These are phyloP conservation scores for Mobula hypostoma DNA, from an alignment of 2,113 vertebrate genomes.

Conservation along the genomic window DNA sequence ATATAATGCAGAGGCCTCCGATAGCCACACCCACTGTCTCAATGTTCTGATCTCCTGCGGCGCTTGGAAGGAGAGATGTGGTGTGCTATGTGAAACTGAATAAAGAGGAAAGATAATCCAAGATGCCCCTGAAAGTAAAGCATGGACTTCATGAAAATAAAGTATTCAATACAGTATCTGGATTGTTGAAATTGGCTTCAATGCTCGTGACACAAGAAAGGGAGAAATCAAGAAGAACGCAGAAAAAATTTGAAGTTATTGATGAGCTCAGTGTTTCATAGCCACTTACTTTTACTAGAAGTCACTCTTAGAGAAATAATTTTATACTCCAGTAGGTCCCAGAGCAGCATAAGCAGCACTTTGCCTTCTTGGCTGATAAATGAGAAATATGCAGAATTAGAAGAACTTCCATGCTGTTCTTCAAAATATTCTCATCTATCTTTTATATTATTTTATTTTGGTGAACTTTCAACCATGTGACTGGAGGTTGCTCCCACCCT, in stretches of 20 bases:
- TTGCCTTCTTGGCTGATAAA: neutral
- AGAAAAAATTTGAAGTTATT: neutral
- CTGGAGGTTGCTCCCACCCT: neutral
- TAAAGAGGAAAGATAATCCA: neutral
- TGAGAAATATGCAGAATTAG: neutral
- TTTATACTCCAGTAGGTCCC: neutral
- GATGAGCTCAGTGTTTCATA: neutral
- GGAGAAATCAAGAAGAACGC: neutral
- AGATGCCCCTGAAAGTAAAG: neutral
- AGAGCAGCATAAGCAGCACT: neutral
- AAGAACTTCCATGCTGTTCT: neutral
- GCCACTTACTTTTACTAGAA: neutral
- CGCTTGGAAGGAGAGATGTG: neutral
- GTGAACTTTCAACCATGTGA: too few relatives aligned
- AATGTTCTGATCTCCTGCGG: too few relatives aligned
- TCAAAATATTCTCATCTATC: neutral
- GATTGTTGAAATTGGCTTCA: neutral
- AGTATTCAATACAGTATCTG: neutral
- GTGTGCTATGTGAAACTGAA: neutral
- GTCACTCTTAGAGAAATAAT: neutral
- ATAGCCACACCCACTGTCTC: too few relatives aligned
- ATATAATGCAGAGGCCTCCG: too few relatives aligned
- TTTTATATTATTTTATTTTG: neutral
- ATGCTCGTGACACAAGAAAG: neutral
- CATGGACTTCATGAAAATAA: neutral